Evolutionary conservation across 2,888 invertebrate genomes (phyloP).

Genomic region (Neoascia interrupta): DNA sequence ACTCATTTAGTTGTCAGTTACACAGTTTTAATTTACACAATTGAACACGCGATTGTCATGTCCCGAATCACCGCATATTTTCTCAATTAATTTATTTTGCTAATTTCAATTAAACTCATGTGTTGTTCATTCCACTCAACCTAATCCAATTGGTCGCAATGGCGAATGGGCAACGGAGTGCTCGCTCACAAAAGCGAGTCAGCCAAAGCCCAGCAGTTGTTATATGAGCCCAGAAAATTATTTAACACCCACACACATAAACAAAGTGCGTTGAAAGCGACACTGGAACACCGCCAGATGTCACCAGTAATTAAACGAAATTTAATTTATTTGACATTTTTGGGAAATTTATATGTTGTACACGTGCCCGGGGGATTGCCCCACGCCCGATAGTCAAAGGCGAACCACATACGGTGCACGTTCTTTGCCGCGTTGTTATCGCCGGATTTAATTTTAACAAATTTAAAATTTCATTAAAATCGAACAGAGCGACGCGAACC

Average conservation of each 20-base stretch:
- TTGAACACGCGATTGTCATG: too few relatives aligned
- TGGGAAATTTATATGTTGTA: constrained; percentile 51
- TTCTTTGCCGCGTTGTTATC: neutral
- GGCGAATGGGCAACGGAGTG: too few relatives aligned
- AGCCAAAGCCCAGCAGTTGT: too few relatives aligned
- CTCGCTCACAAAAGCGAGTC: too few relatives aligned
- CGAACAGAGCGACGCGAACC: too few relatives aligned
- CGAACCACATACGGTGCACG: constrained; percentile 36
- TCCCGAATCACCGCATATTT: constrained; percentile 30
- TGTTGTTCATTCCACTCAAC: constrained; percentile 53
- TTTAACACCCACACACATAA: neutral
- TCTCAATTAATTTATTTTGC: constrained; percentile 41
- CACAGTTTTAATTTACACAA: neutral
- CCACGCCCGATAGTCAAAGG: neutral
- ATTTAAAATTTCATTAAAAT: neutral
- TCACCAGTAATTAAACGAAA: constrained; percentile 66
- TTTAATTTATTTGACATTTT: constrained; percentile 64
- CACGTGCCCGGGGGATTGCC: constrained; percentile 13
- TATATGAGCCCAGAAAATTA: constrained; percentile 21
- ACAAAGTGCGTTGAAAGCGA: constrained; percentile 45
- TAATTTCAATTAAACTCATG: constrained; percentile 55
- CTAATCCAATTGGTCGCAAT: constrained; percentile 51
- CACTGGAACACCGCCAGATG: constrained; percentile 54
- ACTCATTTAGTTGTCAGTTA: neutral
- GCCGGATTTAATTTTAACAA: neutral